A percentile compares a stretch with the other conserved stretches of the same genome.
phyloP scores from a whole-genome alignment of 2,797 vertebrate genomes.

The Eulemur albifrons region DNA sequence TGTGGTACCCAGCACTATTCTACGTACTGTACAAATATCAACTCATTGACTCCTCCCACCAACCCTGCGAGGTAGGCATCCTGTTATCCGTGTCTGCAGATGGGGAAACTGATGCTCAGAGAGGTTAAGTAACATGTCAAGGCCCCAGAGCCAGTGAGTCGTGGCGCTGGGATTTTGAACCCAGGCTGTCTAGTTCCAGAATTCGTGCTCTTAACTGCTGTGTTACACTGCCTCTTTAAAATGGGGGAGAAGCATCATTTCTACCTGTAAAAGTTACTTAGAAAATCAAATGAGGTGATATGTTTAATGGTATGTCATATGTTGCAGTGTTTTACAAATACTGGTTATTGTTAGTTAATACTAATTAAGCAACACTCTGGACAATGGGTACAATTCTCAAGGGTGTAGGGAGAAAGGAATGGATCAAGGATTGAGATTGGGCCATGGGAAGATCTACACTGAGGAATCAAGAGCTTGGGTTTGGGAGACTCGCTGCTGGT shows the following conservation, averaged over 20 bases:
- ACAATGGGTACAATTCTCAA: not conserved
- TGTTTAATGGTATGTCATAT: not conserved
- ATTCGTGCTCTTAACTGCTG: not conserved
- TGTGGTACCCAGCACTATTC: not conserved
- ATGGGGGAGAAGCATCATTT: not conserved
- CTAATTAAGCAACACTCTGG: not conserved
- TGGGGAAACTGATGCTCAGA: not conserved
- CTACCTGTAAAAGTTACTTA: not conserved
- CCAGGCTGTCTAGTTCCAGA: not conserved
- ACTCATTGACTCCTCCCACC: not conserved
- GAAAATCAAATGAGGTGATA: not conserved
- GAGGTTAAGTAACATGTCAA: not conserved
- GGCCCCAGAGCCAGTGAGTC: not conserved
- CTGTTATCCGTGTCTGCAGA: not conserved
- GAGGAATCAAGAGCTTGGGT: not conserved
- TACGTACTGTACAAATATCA: not conserved
- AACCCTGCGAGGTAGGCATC: not conserved
- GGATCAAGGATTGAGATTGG: not conserved
- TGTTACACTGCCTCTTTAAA: not conserved
- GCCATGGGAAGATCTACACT: not conserved
- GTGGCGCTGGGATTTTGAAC: not conserved
- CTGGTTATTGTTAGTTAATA: not conserved
- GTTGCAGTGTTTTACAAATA: not conserved
- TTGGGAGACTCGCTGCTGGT: not conserved
- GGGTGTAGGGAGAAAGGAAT: not conserved